Percentiles rank a stretch among this genome's conserved stretches.
These are phyloP conservation scores for Bombus soroeensis DNA, from an alignment of 1,140 invertebrate species.

Conservation along the genomic window DNA sequence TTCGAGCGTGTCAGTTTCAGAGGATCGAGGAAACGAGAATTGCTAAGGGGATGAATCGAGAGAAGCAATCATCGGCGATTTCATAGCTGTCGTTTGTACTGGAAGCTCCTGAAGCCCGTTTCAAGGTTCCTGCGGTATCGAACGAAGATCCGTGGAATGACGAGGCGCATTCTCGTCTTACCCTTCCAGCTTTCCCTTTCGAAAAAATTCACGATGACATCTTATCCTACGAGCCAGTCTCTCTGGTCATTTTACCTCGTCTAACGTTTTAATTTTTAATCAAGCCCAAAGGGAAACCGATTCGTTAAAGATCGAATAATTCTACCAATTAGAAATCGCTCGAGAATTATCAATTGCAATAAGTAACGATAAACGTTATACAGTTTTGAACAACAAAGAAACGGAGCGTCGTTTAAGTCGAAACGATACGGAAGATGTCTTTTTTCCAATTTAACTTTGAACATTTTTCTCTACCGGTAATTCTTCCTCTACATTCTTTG, in stretches of 20 bases:
- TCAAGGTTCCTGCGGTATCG: constrained; percentile 64
- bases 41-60: constrained; percentile 53
- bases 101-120: constrained; percentile 60
- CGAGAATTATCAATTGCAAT: too few relatives aligned
- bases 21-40: constrained; percentile 17
- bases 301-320: not conserved
- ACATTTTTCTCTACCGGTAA: too few relatives aligned
- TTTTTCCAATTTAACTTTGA: too few relatives aligned
- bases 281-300: not conserved
- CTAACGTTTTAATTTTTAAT: constrained; percentile 64
- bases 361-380: too few relatives aligned
- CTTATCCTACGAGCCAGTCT: not conserved
- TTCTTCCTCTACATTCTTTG: too few relatives aligned
- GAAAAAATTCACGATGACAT: constrained; percentile 64
- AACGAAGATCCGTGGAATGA: constrained; percentile 65
- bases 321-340: not conserved
- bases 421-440: too few relatives aligned
- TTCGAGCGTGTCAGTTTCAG: constrained; percentile 23
- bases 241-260: not conserved
- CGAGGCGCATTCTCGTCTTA: constrained; percentile 70
- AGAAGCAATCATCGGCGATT: constrained; percentile 72
- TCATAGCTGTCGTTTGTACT: constrained; percentile 71
- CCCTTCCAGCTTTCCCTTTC: constrained; percentile 64
- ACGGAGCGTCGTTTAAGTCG: too few relatives aligned
- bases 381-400: not conserved